These are phyloP conservation scores for Acleris emargana DNA, from an alignment of 2,888 invertebrate genomes.

Conservation along the genomic window DNA sequence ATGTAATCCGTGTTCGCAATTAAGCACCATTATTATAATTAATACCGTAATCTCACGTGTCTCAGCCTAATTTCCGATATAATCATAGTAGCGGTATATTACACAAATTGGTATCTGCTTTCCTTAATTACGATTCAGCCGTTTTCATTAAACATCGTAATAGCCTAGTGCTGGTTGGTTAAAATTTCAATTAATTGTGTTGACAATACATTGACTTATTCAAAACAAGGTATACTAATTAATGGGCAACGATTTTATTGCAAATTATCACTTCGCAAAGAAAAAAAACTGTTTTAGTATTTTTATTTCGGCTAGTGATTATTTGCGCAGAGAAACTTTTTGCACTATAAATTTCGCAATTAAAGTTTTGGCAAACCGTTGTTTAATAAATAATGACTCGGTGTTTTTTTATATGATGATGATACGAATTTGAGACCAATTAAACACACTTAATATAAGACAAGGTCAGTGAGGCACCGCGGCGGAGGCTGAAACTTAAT, in stretches of 20 bases:
- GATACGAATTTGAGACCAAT: too few species aligned
- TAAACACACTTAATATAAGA: too few species aligned
- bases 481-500: too few species aligned
- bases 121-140: slow-evolving; percentile 4
- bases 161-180: not conserved
- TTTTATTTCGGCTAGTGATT: too few species aligned
- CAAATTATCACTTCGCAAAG: too few species aligned
- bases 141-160: slow-evolving; percentile 4
- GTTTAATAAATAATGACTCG: too few species aligned
- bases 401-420: too few species aligned
- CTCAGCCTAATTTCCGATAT: slow-evolving; percentile 11
- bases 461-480: too few species aligned
- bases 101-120: slow-evolving; percentile 10
- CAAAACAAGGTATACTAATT: not conserved
- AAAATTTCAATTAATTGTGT: not conserved
- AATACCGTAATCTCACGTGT: slow-evolving; percentile 8
- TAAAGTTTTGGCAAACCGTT: too few species aligned
- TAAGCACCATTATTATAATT: slow-evolving; percentile 9
- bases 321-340: too few species aligned
- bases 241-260: not conserved
- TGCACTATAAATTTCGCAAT: too few species aligned
- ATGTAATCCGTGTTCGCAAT: slow-evolving; percentile 1
- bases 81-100: not conserved
- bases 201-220: not conserved
- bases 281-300: too few species aligned